phyloP scores from a whole-genome alignment of 2,797 vertebrate species.

The Catharus ustulatus region DNA sequence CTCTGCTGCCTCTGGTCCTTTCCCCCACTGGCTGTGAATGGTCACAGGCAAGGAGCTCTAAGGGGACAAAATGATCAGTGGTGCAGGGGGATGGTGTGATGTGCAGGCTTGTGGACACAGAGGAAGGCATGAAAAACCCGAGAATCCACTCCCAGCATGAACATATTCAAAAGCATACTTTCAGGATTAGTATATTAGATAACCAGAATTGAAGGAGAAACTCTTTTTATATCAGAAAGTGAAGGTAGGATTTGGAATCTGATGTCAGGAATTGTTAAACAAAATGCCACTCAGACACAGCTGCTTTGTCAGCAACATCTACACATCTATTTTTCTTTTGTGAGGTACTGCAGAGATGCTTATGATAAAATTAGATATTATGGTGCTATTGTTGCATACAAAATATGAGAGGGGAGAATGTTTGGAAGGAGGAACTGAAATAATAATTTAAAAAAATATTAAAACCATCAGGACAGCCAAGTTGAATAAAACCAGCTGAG shows the following conservation, averaged over 20 bases:
- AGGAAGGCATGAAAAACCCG: not conserved
- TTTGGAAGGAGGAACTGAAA: conserved; percentile 8
- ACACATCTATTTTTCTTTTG: conserved; percentile 6
- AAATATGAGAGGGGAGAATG: not conserved
- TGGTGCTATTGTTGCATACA: conserved; percentile 32
- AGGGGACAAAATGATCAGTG: not conserved
- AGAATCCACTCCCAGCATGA: not conserved
- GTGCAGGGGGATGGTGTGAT: not conserved
- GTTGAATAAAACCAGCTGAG: conserved; percentile 51
- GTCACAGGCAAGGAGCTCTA: not conserved
- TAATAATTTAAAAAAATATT: not conserved
- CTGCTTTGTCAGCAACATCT: conserved; percentile 21
- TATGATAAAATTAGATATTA: not conserved
- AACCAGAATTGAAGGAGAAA: not conserved
- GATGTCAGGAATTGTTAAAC: not conserved
- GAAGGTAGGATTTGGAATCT: not conserved
- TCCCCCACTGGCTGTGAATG: not conserved
- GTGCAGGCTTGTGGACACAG: not conserved
- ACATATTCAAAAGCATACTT: not conserved
- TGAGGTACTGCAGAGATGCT: conserved; percentile 5
- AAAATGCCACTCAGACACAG: conserved; percentile 1
- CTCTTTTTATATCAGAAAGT: not conserved
- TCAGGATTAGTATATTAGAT: not conserved
- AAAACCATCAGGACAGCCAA: not conserved
- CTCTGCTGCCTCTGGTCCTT: not conserved